Evolutionary conservation across 1,140 invertebrate species (phyloP), one percentile per base, ranked within the genome.

Genomic region (Eumaeus atala): DNA sequence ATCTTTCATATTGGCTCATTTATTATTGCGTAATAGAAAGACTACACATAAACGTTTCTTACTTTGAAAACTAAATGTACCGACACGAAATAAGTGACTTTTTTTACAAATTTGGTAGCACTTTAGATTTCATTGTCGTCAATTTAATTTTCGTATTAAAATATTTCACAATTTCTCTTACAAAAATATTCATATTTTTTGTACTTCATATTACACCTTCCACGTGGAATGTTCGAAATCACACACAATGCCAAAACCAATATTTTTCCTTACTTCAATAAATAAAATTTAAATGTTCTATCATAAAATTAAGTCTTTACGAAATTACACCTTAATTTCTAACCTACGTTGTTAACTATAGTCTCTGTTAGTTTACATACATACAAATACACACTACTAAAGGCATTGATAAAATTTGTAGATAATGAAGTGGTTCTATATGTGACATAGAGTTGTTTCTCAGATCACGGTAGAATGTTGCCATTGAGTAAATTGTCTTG

Each of bases 101-200:
- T 28, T 28, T 28, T 28, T 9, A 14, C 40, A 9, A 14, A 16
- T 12, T 9, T 4, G 9, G 35, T n/a, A n/a, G 38, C n/a, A 12
- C 8, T 40, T 12, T n/a, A 40, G 14, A 40, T 40, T 40, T 14
- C 38, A 12, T 40, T 40, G 38, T 40, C 40, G 40, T 44, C 14
- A 16, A 44, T 17, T 44, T 9, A 44, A 44, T 44, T 17, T 44
- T 44, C 40, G 17, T 16, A 44, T 9, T 18, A 16, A 16, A 9
- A 50, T 56, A 49, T 47, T 58, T 53, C 51, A 59, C 50, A 36
- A 17, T 56, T 76, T 78, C 75, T 67, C 67, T 70, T 84, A 86
- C 72, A 86, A 86, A 84, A 86, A 83, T 84, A 83, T 86, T 73
- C 68, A 70, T 75, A 74, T 77, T 70, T 83, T 85, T 87, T 84